These are phyloP conservation scores for Monochamus saltuarius DNA, from an alignment of 1,140 invertebrate species.

Conservation along the genomic window DNA sequence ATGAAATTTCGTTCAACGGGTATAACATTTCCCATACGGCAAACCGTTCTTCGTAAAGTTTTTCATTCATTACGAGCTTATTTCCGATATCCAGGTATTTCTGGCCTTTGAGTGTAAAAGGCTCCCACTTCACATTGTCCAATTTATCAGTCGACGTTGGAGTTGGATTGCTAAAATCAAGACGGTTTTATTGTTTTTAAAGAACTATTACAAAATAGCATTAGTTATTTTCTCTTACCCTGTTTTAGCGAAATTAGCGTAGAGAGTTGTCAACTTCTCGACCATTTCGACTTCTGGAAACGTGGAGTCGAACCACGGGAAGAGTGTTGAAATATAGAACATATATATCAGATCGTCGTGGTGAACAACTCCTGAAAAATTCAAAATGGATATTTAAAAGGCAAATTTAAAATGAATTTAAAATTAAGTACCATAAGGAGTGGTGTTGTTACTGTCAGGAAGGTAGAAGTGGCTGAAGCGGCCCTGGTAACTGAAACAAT, in stretches of 20 bases:
- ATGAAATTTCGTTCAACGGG: constrained; percentile 34
- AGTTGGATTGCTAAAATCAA: constrained; percentile 49
- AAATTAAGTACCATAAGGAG: constrained; percentile 40
- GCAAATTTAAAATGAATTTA: no score
- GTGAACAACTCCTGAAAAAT: constrained; percentile 57
- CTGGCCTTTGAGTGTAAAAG: constrained; percentile 52
- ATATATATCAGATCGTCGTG: constrained; percentile 65
- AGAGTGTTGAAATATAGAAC: constrained; percentile 55
- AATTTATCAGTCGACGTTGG: constrained; percentile 43
- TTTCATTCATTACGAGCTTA: constrained; percentile 43
- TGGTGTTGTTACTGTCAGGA: constrained; percentile 45
- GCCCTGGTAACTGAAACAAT: constrained; percentile 59
- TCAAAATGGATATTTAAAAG: no score
- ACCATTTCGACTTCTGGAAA: constrained; percentile 56
- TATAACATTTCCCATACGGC: constrained; percentile 59
- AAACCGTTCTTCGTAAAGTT: constrained; percentile 56
- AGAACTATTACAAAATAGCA: no score
- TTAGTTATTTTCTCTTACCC: constrained; percentile 46
- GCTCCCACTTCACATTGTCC: constrained; percentile 52
- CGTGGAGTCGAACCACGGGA: constrained; percentile 53
- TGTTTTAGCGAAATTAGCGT: constrained; percentile 56
- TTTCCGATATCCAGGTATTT: constrained; percentile 58
- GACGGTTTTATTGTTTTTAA: no score
- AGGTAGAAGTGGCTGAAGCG: constrained; percentile 56
- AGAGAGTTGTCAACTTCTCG: constrained; percentile 55